Evolutionary conservation across 2,888 invertebrate genomes (phyloP).

Genomic region (Antitype chi): DNA sequence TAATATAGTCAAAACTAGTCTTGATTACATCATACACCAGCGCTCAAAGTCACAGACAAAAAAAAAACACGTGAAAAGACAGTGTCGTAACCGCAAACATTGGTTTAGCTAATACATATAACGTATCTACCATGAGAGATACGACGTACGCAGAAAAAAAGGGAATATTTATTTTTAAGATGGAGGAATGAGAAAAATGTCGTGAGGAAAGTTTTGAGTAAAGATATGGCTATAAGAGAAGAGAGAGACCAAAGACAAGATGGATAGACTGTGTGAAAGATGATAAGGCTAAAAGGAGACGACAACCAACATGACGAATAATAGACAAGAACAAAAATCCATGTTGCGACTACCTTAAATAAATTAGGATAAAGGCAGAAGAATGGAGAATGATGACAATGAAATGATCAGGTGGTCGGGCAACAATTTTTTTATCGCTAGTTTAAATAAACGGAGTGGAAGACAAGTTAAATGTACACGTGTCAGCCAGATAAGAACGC

Average conservation of each 20-base stretch:
- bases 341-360: not conserved
- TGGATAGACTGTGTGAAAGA: not conserved
- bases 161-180: constrained; percentile 41
- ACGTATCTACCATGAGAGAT: not conserved
- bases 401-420: constrained; percentile 46
- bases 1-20: constrained; percentile 8
- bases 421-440: constrained; percentile 59
- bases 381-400: not conserved
- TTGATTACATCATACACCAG: constrained; percentile 33
- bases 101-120: constrained; percentile 10
- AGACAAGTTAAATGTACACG: constrained; percentile 56
- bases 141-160: constrained; percentile 18
- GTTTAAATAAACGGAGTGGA: constrained; percentile 61
- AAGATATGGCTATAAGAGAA: not conserved
- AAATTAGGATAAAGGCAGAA: not conserved
- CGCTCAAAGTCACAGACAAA: constrained; percentile 25
- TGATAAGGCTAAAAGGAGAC: not conserved
- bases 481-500: constrained; percentile 52
- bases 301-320: not conserved
- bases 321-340: not conserved
- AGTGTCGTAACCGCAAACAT: constrained; percentile 21
- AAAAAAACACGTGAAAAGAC: not conserved
- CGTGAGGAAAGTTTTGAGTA: not conserved
- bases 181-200: not conserved
- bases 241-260: not conserved